Conservation (phyloP, 1,140 invertebrate species). For the Drosophila kurseongensis region DNA sequence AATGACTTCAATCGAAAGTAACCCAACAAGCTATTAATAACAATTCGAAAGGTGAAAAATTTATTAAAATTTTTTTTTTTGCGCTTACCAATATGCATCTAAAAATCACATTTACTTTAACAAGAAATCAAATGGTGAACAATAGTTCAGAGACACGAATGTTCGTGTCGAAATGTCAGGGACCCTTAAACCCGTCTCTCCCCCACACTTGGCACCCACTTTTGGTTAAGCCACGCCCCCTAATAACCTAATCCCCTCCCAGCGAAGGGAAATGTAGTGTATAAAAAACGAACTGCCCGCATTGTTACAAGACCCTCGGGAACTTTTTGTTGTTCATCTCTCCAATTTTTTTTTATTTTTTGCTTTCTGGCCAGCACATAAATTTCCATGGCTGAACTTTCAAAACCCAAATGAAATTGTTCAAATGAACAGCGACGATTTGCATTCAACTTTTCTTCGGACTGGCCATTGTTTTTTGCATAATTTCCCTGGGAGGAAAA, state of each 20-base stretch:
- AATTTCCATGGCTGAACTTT: slow-evolving; percentile 63
- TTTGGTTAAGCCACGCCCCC: slow-evolving; percentile 24
- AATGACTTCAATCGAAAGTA: slow-evolving; percentile 33
- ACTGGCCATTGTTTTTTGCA: slow-evolving; percentile 62
- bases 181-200: slow-evolving; percentile 37
- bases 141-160: slow-evolving; percentile 57
- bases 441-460: slow-evolving; percentile 58
- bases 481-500: slow-evolving; percentile 70
- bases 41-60: slow-evolving; percentile 49
- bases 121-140: slow-evolving; percentile 49
- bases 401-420: slow-evolving; percentile 62
- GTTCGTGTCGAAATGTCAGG: slow-evolving; percentile 65
- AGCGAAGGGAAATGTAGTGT: slow-evolving; percentile 7
- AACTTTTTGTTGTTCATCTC: slow-evolving; percentile 31
- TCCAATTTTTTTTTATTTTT: background rate
- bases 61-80: slow-evolving; percentile 29
- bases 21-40: slow-evolving; percentile 18
- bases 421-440: slow-evolving; percentile 59
- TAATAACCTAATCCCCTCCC: background rate
- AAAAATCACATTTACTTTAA: slow-evolving; percentile 20
- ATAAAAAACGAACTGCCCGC: slow-evolving; percentile 39
- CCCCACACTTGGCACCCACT: slow-evolving; percentile 35
- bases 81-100: slow-evolving; percentile 28
- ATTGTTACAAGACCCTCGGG: slow-evolving; percentile 53
- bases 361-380: slow-evolving; percentile 37